These are phyloP conservation scores for Atethmia centrago DNA, from an alignment of 2,888 invertebrate species.

Conservation along the genomic window DNA sequence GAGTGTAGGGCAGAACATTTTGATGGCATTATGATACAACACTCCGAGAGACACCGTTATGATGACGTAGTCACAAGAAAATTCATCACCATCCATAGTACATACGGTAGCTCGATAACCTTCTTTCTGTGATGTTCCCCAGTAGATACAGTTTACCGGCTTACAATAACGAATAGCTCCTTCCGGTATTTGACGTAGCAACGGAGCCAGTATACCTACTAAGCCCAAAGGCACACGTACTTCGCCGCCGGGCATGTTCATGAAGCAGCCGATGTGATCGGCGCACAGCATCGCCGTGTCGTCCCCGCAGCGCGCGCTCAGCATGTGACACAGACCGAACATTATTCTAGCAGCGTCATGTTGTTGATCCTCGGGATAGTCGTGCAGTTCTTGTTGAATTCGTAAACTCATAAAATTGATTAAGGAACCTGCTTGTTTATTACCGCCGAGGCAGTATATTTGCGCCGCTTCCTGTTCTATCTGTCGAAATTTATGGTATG, in stretches of 20 bases:
- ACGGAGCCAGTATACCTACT: slow-evolving; percentile 92
- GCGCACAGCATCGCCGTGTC: slow-evolving; percentile 88
- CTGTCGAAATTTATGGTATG: slow-evolving; percentile 92
- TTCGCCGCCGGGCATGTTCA: slow-evolving; percentile 91
- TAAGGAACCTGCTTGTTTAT: slow-evolving; percentile 91
- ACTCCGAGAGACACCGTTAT: slow-evolving; percentile 95
- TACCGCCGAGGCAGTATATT: slow-evolving; percentile 91
- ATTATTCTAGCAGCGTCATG: slow-evolving; percentile 92
- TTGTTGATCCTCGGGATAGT: slow-evolving; percentile 92
- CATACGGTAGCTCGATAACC: slow-evolving; percentile 90
- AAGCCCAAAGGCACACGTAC: slow-evolving; percentile 92
- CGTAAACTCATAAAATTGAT: slow-evolving; percentile 92
- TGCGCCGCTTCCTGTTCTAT: slow-evolving; percentile 92
- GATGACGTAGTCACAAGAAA: slow-evolving; percentile 94
- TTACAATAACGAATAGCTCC: slow-evolving; percentile 92
- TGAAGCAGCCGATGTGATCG: slow-evolving; percentile 83
- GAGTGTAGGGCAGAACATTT: slow-evolving; percentile 93
- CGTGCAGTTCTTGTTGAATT: slow-evolving; percentile 92
- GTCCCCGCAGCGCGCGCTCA: slow-evolving; percentile 92
- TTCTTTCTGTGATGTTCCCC: slow-evolving; percentile 91
- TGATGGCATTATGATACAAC: slow-evolving; percentile 91
- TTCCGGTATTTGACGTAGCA: slow-evolving; percentile 92
- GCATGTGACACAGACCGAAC: slow-evolving; percentile 91
- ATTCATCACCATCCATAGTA: slow-evolving; percentile 93
- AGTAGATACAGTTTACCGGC: slow-evolving; percentile 93